Evolutionary conservation across 2,113 vertebrate species (phyloP).

Genomic region (Plectropomus leopardus): DNA sequence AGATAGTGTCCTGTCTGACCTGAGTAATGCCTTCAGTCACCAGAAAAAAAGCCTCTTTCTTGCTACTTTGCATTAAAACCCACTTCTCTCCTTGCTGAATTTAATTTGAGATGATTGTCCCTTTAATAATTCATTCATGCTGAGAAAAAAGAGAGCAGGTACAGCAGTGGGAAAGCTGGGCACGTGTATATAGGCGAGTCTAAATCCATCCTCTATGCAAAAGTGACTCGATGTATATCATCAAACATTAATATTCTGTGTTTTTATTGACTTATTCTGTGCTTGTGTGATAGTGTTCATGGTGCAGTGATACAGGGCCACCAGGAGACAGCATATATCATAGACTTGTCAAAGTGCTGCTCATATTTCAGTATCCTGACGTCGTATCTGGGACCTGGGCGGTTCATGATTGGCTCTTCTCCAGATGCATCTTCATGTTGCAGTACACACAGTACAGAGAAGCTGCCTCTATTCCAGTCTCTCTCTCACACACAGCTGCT

Average conservation of each 20-base stretch:
- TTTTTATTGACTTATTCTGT: background rate
- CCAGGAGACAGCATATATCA: slow-evolving; percentile 25
- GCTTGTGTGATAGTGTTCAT: background rate
- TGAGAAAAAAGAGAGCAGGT: slow-evolving; percentile 26
- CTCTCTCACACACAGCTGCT: slow-evolving; percentile 4
- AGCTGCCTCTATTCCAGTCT: background rate
- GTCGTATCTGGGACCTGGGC: slow-evolving; percentile 25
- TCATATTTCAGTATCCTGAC: slow-evolving; percentile 52
- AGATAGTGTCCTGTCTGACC: slow-evolving; percentile 36
- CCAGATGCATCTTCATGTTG: slow-evolving; percentile 53
- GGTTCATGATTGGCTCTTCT: slow-evolving; percentile 42
- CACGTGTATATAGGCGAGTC: background rate
- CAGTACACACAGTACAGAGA: slow-evolving; percentile 18
- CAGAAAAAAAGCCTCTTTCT: slow-evolving; percentile 28
- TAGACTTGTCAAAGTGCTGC: slow-evolving; percentile 10
- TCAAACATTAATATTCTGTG: background rate
- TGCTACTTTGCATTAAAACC: slow-evolving; percentile 59
- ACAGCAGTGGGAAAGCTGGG: background rate
- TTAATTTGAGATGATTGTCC: slow-evolving; percentile 66
- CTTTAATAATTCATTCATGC: slow-evolving; percentile 74
- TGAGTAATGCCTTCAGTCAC: slow-evolving; percentile 32
- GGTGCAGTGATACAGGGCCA: background rate
- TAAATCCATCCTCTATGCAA: background rate
- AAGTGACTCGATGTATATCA: background rate
- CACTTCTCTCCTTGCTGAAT: slow-evolving; percentile 39